phyloP scores from a whole-genome alignment of 1,140 invertebrate genomes.

The Ostrea edulis region DNA sequence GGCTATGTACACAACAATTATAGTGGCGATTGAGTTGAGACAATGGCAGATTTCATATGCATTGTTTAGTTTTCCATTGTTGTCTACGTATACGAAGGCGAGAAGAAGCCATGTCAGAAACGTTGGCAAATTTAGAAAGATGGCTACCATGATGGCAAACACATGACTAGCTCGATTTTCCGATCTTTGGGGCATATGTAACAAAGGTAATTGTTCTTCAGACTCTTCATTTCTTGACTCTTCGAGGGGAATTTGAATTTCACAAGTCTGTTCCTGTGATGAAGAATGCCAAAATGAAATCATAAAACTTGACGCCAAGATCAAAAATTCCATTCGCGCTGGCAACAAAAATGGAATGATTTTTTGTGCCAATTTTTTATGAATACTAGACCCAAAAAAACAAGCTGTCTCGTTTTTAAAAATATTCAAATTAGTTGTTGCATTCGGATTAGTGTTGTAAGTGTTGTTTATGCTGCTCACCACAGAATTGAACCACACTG shows the following conservation, averaged over 20 bases:
- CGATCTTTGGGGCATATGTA: neutral
- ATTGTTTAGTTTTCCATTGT: neutral
- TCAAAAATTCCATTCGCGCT: constrained; percentile 15
- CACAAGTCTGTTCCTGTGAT: neutral
- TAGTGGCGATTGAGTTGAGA: neutral
- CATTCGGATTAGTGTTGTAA: neutral
- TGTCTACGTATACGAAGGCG: neutral
- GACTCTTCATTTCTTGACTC: neutral
- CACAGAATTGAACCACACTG: constrained; percentile 10
- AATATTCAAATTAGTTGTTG: neutral
- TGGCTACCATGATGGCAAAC: neutral
- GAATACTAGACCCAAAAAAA: neutral
- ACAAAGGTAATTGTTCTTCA: neutral
- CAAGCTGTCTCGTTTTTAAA: neutral
- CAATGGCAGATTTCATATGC: constrained; percentile 8
- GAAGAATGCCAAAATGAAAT: constrained; percentile 25
- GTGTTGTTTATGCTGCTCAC: neutral
- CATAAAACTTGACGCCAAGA: constrained; percentile 1
- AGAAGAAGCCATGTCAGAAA: constrained; percentile 16
- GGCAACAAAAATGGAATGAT: neutral
- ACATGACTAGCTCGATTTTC: constrained; percentile 10
- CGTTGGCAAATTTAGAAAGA: neutral
- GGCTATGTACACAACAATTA: neutral
- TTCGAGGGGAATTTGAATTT: neutral
- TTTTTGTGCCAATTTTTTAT: neutral